phyloP scores from a whole-genome alignment of 2,888 invertebrate species.

The Desoria tigrina region DNA sequence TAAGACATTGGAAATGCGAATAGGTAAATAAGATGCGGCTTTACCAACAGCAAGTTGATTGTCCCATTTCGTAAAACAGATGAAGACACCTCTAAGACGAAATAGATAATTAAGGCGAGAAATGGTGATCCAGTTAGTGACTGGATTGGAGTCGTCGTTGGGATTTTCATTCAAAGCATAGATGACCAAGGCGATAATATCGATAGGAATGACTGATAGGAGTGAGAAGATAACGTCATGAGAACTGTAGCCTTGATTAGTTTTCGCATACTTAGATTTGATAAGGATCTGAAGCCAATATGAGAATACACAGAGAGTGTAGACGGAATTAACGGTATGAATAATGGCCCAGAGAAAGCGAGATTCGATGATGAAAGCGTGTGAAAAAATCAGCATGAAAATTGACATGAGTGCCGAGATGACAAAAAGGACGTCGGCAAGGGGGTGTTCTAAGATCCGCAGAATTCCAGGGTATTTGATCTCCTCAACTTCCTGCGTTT shows the following conservation, averaged over 20 bases:
- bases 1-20: too few relatives aligned
- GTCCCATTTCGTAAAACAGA: constrained; percentile 49
- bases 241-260: constrained; percentile 45
- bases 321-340: constrained; percentile 47
- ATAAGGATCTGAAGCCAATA: constrained; percentile 49
- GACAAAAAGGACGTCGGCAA: constrained; percentile 42
- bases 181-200: constrained; percentile 44
- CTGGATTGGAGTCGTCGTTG: constrained; percentile 21
- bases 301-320: constrained; percentile 41
- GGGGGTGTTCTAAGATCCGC: constrained; percentile 35
- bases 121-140: constrained; percentile 32
- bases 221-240: constrained; percentile 46
- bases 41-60: constrained; percentile 45
- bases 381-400: constrained; percentile 47
- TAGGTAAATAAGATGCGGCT: too few relatives aligned
- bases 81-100: constrained; percentile 38
- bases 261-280: constrained; percentile 46
- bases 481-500: constrained; percentile 41
- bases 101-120: constrained; percentile 48
- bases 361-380: constrained; percentile 48
- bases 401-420: constrained; percentile 44
- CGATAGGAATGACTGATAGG: constrained; percentile 45
- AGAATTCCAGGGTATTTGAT: constrained; percentile 43
- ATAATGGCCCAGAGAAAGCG: constrained; percentile 44
- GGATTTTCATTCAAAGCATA: constrained; percentile 37